Evolutionary conservation across 1,140 invertebrate species (phyloP).

Genomic region (Colletes gigas): DNA sequence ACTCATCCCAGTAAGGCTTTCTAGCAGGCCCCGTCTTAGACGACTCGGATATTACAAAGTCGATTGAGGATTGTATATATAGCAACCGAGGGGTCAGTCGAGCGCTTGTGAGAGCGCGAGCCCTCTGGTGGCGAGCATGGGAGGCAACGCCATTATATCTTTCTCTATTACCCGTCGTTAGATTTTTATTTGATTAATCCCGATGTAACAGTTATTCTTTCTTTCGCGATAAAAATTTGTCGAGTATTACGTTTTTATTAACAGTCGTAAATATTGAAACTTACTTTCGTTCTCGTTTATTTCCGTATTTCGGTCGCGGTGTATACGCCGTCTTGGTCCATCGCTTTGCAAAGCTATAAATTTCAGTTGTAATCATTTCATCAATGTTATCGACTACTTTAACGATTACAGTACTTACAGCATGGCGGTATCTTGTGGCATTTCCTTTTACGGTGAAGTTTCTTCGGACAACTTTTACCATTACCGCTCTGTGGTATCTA

Average conservation of each 20-base stretch:
- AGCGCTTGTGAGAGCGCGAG: too few species aligned
- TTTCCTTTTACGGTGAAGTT: conserved; percentile 80
- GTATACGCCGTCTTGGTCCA: conserved; percentile 37
- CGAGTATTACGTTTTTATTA: conserved; percentile 2
- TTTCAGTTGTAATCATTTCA: background rate
- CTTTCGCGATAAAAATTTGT: too few species aligned
- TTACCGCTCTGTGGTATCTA: conserved; percentile 28
- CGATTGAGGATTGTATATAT: too few species aligned
- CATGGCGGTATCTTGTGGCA: conserved; percentile 78
- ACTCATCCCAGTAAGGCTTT: too few species aligned
- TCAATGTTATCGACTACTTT: background rate
- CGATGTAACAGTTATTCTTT: too few species aligned
- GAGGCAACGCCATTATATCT: too few species aligned
- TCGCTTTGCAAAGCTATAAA: conserved; percentile 65
- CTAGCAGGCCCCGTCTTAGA: too few species aligned
- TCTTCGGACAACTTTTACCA: conserved; percentile 86
- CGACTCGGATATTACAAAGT: too few species aligned
- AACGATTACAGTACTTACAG: conserved; percentile 67
- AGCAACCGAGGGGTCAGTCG: too few species aligned
- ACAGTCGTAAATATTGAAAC: conserved; percentile 12
- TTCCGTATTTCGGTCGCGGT: conserved; percentile 51
- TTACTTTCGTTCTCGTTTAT: conserved; percentile 53
- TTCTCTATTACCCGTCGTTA: too few species aligned
- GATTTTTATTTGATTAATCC: too few species aligned
- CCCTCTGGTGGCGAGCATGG: too few species aligned